Evolutionary conservation across 2,888 invertebrate species (phyloP).

Genomic region (Cataglyphis altisquamis): DNA sequence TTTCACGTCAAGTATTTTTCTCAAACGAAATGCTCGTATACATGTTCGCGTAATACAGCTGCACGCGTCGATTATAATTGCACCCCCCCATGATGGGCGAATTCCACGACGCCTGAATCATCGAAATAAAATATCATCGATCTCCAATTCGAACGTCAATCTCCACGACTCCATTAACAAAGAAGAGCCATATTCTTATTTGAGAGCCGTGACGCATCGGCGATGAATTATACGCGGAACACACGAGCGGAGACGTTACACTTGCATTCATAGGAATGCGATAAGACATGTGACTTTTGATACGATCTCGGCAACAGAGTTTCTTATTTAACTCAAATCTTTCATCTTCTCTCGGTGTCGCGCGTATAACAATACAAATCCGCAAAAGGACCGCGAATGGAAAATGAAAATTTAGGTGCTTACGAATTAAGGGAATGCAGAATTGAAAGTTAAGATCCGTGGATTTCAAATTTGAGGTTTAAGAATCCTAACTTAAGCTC

Average conservation of each 20-base stretch:
- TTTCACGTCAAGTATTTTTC: slow-evolving; percentile 1
- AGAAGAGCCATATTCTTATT: slow-evolving; percentile 61
- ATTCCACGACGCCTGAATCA: slow-evolving; percentile 65
- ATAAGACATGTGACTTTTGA: slow-evolving; percentile 1
- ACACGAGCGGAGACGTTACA: slow-evolving; percentile 11
- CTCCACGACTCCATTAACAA: slow-evolving; percentile 58
- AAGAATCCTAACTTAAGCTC: background rate
- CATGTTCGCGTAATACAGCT: background rate
- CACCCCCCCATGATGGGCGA: slow-evolving; percentile 40
- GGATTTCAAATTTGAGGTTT: background rate
- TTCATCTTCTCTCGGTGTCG: background rate
- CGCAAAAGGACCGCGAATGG: background rate
- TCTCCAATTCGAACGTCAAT: slow-evolving; percentile 47
- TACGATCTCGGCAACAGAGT: background rate
- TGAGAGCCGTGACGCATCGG: slow-evolving; percentile 59
- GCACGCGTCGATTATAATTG: background rate
- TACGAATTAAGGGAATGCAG: background rate
- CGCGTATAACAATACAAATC: background rate
- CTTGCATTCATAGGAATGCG: slow-evolving; percentile 55
- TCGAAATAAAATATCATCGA: slow-evolving; percentile 60
- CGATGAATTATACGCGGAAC: slow-evolving; percentile 40
- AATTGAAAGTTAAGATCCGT: background rate
- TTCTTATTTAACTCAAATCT: background rate
- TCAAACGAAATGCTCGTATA: background rate
- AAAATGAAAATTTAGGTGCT: background rate